These are phyloP conservation scores for Sesamia inferens DNA, from an alignment of 2,888 invertebrate species.

Conservation along the genomic window DNA sequence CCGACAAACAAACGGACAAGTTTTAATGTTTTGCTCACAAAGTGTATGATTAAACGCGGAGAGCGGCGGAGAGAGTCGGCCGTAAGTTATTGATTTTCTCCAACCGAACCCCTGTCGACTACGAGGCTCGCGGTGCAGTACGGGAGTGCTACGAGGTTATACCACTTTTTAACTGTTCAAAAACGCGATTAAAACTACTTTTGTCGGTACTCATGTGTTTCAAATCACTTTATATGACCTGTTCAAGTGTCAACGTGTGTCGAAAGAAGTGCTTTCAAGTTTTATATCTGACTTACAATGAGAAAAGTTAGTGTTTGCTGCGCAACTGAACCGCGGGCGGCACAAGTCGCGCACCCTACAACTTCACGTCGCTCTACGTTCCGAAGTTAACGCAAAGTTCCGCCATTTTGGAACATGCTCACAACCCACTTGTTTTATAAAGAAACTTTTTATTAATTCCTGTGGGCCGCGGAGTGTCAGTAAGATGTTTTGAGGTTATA, in stretches of 20 bases:
- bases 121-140: conserved; percentile 84
- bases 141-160: conserved; percentile 74
- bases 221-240: conserved; percentile 72
- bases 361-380: conserved; percentile 90
- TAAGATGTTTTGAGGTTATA: conserved; percentile 90
- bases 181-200: conserved; percentile 77
- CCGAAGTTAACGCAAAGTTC: conserved; percentile 91
- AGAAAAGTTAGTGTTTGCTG: conserved; percentile 86
- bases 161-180: conserved; percentile 76
- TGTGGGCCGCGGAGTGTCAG: conserved; percentile 90
- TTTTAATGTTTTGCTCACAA: conserved; percentile 90
- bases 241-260: conserved; percentile 71
- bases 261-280: conserved; percentile 77
- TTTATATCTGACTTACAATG: conserved; percentile 78
- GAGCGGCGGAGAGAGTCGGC: conserved; percentile 89
- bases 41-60: conserved; percentile 90
- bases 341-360: conserved; percentile 87
- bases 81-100: conserved; percentile 91
- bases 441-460: conserved; percentile 91
- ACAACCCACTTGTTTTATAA: conserved; percentile 91
- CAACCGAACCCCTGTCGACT: conserved; percentile 87
- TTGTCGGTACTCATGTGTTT: conserved; percentile 58
- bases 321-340: conserved; percentile 79
- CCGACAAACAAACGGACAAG: conserved; percentile 90
- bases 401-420: conserved; percentile 91